A percentile compares a stretch with the other conserved stretches of the same genome.
These are phyloP conservation scores for Colletes collaris DNA, from an alignment of 2,888 invertebrate genomes.

Conservation along the genomic window DNA sequence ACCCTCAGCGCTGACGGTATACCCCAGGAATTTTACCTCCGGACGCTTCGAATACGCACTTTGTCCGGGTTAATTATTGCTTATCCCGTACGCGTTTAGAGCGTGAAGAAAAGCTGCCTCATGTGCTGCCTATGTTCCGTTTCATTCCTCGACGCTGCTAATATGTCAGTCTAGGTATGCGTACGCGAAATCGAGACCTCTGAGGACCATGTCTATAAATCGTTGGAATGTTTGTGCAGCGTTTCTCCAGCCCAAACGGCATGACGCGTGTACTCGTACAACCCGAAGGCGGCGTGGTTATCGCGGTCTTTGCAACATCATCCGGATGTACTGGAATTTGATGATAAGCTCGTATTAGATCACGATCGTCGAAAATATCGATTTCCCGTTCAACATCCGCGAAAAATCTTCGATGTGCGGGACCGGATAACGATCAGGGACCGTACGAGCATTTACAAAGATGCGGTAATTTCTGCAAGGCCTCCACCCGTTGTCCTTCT, in stretches of 20 bases:
- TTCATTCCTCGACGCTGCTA: not conserved
- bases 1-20: not conserved
- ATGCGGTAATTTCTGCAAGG: too few species aligned
- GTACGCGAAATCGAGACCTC: conserved; percentile 7
- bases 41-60: conserved; percentile 3
- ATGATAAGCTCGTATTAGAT: not conserved
- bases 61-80: conserved; percentile 12
- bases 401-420: conserved; percentile 13
- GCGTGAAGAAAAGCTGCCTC: not conserved
- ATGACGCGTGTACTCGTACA: not conserved
- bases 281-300: conserved; percentile 8
- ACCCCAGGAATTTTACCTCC: not conserved
- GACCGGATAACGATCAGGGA: not conserved
- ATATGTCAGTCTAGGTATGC: conserved; percentile 4
- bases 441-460: too few species aligned
- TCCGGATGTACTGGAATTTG: conserved; percentile 1
- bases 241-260: not conserved
- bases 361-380: conserved; percentile 6
- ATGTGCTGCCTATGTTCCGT: not conserved
- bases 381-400: not conserved
- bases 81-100: not conserved
- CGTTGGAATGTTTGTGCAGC: not conserved
- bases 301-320: conserved; percentile 13
- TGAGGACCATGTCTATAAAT: not conserved
- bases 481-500: too few species aligned